phyloP scores from a whole-genome alignment of 2,797 vertebrate genomes.

The Molossus molossus region DNA sequence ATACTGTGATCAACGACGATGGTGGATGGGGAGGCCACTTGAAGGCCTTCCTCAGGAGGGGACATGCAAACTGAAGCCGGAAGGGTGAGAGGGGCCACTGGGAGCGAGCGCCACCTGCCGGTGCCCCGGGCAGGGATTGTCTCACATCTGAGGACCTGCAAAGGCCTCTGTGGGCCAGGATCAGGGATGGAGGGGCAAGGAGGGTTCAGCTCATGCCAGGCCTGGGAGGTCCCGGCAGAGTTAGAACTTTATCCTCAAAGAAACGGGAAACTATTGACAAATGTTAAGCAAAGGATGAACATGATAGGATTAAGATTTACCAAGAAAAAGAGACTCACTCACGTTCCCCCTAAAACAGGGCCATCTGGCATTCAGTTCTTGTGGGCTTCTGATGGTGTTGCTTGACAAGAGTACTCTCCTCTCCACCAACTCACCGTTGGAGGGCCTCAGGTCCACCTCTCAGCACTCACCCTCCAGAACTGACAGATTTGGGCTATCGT shows the following conservation, averaged over 20 bases:
- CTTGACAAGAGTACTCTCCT: accelerated
- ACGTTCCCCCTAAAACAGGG: no score
- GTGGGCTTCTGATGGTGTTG: accelerated
- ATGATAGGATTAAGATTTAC: not conserved
- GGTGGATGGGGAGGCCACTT: not conserved
- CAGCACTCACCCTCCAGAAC: not conserved
- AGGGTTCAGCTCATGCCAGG: not conserved
- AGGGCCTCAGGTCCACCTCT: not conserved
- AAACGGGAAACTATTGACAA: not conserved
- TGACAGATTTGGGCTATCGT: not conserved
- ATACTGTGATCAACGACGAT: not conserved
- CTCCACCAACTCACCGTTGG: accelerated
- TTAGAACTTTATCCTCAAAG: not conserved
- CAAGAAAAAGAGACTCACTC: not conserved
- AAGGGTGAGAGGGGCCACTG: not conserved
- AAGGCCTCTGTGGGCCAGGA: not conserved
- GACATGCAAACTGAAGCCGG: not conserved
- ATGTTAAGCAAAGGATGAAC: not conserved
- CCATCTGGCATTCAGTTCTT: not conserved
- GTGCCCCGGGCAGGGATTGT: not conserved
- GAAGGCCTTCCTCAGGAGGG: accelerated
- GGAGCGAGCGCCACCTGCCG: not conserved
- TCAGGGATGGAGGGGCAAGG: not conserved
- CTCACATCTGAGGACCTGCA: no score
- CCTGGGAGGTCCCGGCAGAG: not conserved